Evolutionary conservation across 1,140 invertebrate species (phyloP).

Genomic region (Muscidifurax raptorellus): DNA sequence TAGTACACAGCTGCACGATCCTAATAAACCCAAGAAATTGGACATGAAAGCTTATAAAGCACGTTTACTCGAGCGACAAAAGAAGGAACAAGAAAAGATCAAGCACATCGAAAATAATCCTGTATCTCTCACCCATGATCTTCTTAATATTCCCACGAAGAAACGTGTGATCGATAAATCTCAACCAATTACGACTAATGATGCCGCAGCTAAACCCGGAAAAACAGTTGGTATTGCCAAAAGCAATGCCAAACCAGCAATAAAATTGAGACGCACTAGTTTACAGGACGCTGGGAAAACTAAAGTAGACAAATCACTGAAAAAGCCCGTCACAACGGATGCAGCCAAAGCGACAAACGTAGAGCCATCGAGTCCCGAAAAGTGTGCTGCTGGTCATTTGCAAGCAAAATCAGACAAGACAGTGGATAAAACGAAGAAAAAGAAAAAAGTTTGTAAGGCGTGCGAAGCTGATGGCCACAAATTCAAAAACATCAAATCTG

Average conservation of each 20-base stretch:
- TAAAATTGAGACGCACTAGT: conserved; percentile 36
- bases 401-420: conserved; percentile 9
- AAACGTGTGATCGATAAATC: conserved; percentile 44
- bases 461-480: conserved; percentile 50
- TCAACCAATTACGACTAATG: not conserved
- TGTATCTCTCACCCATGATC: conserved; percentile 59
- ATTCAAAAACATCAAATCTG: conserved; percentile 66
- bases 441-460: conserved; percentile 37
- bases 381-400: conserved; percentile 29
- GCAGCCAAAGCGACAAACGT: not conserved
- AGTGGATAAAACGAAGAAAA: conserved; percentile 29
- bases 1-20: conserved; percentile 49
- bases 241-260: conserved; percentile 49
- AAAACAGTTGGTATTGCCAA: conserved; percentile 43
- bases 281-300: not conserved
- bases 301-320: conserved; percentile 19
- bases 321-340: conserved; percentile 4
- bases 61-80: conserved; percentile 62
- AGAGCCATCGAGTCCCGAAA: not conserved
- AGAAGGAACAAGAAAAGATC: conserved; percentile 57
- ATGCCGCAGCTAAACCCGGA: not conserved
- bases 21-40: conserved; percentile 64
- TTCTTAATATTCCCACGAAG: conserved; percentile 58
- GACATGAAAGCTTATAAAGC: conserved; percentile 70
- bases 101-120: conserved; percentile 59